Conservation (phyloP, 2,888 invertebrate genomes). For the Ptychoptera albimana region DNA sequence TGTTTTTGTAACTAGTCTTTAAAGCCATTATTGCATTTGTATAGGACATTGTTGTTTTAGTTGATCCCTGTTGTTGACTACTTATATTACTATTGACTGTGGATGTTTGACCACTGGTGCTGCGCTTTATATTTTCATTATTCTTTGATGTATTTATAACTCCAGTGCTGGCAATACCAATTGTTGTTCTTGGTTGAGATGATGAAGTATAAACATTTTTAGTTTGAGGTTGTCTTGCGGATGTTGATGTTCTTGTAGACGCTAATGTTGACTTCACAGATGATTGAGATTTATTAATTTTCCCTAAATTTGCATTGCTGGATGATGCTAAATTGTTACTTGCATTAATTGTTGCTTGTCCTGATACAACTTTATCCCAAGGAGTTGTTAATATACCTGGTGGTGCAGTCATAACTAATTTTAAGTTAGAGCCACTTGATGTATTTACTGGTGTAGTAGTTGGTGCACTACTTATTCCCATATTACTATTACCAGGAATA, state of each 20-base stretch:
- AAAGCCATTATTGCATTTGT: conserved; percentile 38
- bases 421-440: conserved; percentile 1
- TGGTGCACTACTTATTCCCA: conserved; percentile 1
- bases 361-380: conserved; percentile 26
- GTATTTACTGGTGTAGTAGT: neutral
- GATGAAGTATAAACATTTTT: conserved; percentile 2
- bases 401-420: conserved; percentile 2
- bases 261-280: neutral
- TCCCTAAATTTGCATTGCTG: neutral
- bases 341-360: conserved; percentile 11
- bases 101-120: conserved; percentile 14
- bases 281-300: neutral
- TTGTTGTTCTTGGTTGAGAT: neutral
- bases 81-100: conserved; percentile 19
- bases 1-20: conserved; percentile 26
- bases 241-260: conserved; percentile 1
- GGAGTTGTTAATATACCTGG: conserved; percentile 20
- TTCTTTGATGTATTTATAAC: no score
- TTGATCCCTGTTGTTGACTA: conserved; percentile 14
- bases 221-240: conserved; percentile 13
- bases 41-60: conserved; percentile 40
- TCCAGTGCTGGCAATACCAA: neutral
- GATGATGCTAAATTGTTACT: conserved; percentile 7
- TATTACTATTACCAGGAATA: conserved; percentile 22
- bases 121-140: neutral